These are phyloP conservation scores for Paragorgia papillata DNA, from an alignment of 92 coral and sea anemone species.

Conservation along the genomic window DNA sequence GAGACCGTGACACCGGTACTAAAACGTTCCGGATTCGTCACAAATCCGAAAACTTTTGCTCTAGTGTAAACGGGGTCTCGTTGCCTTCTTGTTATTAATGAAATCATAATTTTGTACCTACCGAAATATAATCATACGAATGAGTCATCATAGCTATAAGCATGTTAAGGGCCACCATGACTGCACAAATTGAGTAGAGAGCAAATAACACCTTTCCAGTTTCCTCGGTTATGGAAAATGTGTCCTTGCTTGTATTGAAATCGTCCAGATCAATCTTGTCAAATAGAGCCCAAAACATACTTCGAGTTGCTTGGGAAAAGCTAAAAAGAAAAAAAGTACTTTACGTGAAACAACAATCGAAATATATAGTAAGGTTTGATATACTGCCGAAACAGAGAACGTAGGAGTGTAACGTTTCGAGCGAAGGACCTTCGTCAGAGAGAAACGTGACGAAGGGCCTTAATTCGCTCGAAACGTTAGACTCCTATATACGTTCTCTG, in stretches of 20 bases:
- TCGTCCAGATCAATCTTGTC: conserved; percentile 52
- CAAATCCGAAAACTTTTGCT: no score
- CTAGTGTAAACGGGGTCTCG: no score
- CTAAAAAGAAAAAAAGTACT: conserved; percentile 25
- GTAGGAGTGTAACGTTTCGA: no score
- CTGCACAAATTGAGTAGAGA: conserved; percentile 58
- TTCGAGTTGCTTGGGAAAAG: conserved; percentile 53
- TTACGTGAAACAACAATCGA: neutral
- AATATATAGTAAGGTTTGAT: neutral
- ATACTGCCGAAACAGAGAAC: no score
- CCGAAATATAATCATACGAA: conserved; percentile 70
- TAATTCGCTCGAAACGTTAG: no score
- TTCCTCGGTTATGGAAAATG: conserved; percentile 58
- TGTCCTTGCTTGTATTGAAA: conserved; percentile 51
- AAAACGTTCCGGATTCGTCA: no score
- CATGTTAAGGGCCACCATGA: conserved; percentile 75
- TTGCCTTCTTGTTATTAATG: no score
- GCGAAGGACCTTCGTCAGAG: no score
- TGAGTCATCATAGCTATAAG: conserved; percentile 83
- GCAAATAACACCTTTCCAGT: conserved; percentile 78
- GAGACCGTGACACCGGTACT: no score
- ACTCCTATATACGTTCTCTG: no score
- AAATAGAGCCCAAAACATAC: conserved; percentile 83
- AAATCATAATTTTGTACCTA: conserved; percentile 54
- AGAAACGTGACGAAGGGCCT: no score